Evolutionary conservation across 2,113 vertebrate species (phyloP), one percentile per base, ranked within the genome.

Genomic region (Benitochromis conjunctus): DNA sequence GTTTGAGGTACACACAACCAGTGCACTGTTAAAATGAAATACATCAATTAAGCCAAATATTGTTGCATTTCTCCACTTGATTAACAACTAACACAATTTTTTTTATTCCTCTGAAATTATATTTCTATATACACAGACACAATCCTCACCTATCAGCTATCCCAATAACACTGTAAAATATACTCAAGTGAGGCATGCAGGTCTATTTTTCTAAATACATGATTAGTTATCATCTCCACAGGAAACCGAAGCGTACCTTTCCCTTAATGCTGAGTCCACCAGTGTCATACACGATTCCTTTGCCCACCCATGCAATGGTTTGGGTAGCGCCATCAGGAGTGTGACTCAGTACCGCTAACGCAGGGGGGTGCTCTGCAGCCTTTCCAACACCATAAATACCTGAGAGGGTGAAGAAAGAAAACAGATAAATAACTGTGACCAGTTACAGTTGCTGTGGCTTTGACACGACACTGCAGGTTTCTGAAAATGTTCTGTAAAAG

Each of bases 211-310:
- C 21, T 48, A 74, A 74, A 46, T 48, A 48, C 13, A 46, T 29
- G 14, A 29, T 48, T 48, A 11, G 66, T 71, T 26, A 71, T 71
- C 41, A 71, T 71, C 21, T 48, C 43, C 46, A 62, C 6, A 51
- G 46, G n/a, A 41, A 54, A 38, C 4, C n/a, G 36, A 26, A 26
- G 18, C 74, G 7, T 55, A 84, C 86, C 86, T 99, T 99, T 60
- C 99, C 98, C 94, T 99, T 99, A 95, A 99, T 99, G 96, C 99
- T 99, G 92, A 99, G 98, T 84, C 98, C 99, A 78, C 98, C 99
- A 1, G 98, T 99, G 94, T 99, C 99, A 1, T 99, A 99, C 79
- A 99, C 99, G 13, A 99, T 98, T 38, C 99, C 99, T 90, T 99
- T 99, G 86, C 99, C 99, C 78, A 99, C 98, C 99, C 98, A 99